Evolutionary conservation across 2,888 invertebrate genomes (phyloP).

Genomic region (Zelleria hepariella): DNA sequence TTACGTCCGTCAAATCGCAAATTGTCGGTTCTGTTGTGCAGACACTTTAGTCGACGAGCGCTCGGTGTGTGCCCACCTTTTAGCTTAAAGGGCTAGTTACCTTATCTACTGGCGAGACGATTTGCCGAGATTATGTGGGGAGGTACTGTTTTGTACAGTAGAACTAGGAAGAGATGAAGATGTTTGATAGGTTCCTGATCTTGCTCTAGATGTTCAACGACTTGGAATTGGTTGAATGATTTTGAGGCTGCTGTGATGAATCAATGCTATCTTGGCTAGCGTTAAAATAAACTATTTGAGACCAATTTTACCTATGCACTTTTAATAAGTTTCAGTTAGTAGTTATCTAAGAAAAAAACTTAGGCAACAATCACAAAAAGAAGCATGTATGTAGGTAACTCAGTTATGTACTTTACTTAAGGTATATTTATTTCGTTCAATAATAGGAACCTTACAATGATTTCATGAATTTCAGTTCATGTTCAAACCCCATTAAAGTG

Average conservation of each 20-base stretch:
- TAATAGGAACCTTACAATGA: not conserved
- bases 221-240: not conserved
- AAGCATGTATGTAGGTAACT: too few relatives aligned
- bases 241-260: not conserved
- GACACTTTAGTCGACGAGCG: slow-evolving; percentile 33
- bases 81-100: slow-evolving; percentile 3
- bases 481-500: not conserved
- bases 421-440: not conserved
- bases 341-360: too few relatives aligned
- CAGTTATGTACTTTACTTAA: too few relatives aligned
- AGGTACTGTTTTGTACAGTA: not conserved
- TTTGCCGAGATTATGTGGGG: not conserved
- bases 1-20: slow-evolving; percentile 61
- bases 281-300: too few relatives aligned
- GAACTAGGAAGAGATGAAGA: not conserved
- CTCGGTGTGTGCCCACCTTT: slow-evolving; percentile 1
- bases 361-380: too few relatives aligned
- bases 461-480: not conserved
- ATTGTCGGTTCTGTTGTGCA: slow-evolving; percentile 50
- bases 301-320: too few relatives aligned
- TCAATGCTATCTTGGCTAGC: too few relatives aligned
- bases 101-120: not conserved
- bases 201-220: not conserved
- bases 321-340: too few relatives aligned
- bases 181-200: not conserved